Percentiles rank a stretch among this genome's conserved stretches.
These are phyloP conservation scores for Lacerta bilineata DNA, from an alignment of 2,797 vertebrate genomes.

Conservation along the genomic window DNA sequence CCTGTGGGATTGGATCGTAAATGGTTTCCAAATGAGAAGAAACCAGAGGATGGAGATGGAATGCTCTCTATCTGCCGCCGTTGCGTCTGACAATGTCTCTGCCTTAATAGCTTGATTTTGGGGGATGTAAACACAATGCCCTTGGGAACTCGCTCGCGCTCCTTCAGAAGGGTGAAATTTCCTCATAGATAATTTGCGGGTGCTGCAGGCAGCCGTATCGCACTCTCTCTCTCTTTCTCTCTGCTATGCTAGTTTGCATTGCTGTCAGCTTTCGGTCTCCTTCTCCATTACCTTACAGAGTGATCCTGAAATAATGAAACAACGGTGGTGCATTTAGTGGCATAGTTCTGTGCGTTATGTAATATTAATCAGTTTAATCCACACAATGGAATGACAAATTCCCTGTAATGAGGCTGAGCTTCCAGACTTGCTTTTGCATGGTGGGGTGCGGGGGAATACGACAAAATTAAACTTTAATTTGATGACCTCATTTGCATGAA, in stretches of 20 bases:
- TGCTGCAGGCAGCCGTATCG: background rate
- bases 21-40: slow-evolving; percentile 24
- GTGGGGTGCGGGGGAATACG: background rate
- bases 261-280: background rate
- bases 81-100: background rate
- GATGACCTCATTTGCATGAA: slow-evolving; percentile 3
- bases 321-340: background rate
- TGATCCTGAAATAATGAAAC: slow-evolving; percentile 17
- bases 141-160: background rate
- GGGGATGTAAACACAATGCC: slow-evolving; percentile 7
- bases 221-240: background rate
- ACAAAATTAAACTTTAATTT: slow-evolving; percentile 21
- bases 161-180: background rate
- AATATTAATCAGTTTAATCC: slow-evolving; percentile 41
- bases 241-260: background rate
- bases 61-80: background rate
- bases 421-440: slow-evolving; percentile 12
- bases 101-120: slow-evolving; percentile 26
- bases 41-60: slow-evolving; percentile 13
- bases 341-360: background rate
- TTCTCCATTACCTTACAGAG: background rate
- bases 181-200: background rate
- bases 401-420: slow-evolving; percentile 6
- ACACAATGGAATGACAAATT: slow-evolving; percentile 18
- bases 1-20: slow-evolving; percentile 28